Evolutionary conservation across 2,797 vertebrate species (phyloP), one percentile per base, ranked within the genome.

Genomic region (Betta splendens): DNA sequence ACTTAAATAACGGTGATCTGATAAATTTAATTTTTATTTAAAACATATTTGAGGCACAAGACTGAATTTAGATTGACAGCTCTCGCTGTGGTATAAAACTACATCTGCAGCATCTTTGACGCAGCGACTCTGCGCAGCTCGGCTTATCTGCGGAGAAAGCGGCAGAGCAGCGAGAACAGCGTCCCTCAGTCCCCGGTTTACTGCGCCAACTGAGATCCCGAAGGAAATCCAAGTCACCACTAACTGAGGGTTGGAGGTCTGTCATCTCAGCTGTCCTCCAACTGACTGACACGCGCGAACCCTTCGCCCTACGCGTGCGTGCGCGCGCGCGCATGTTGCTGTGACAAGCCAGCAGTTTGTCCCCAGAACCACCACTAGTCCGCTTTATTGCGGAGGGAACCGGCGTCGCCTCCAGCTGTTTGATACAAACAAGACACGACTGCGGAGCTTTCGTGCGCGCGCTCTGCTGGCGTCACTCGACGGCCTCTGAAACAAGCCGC

Each of bases 221-320:
- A 22, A 76, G 80, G 77, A 72, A 75, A 77, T 83, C 60, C 45
- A 50, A 75, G 53, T 70, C 72, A 50, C 73, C 77, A 66, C 77
- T 84, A 80, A 83, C 35, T 67, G 39, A 56, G 20, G 29, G 44
- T 25, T 62, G 66, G 51, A 64, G 50, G 40, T 64, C 72, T 77
- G 60, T 71, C 72, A 79, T 80, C 70, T 79, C 70, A 25, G 64
- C 50, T 77, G 80, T 75, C 69, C 69, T 58, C 54, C 51, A 54
- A 64, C 21, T 29, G 50, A 70, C 45, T 61, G 73, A 68, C 66
- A 46, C 49, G 50, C 53, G 55, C 15, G 53, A 48, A 45, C n/a
- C n/a, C n/a, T n/a, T n/a, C n/a, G n/a, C n/a, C n/a, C n/a, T n/a
- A n/a, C 25, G 46, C 49, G 40, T 57, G 40, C 45, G 54, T 43